Conservation (phyloP, 2,888 invertebrate species). For the Cephus pulcher region DNA sequence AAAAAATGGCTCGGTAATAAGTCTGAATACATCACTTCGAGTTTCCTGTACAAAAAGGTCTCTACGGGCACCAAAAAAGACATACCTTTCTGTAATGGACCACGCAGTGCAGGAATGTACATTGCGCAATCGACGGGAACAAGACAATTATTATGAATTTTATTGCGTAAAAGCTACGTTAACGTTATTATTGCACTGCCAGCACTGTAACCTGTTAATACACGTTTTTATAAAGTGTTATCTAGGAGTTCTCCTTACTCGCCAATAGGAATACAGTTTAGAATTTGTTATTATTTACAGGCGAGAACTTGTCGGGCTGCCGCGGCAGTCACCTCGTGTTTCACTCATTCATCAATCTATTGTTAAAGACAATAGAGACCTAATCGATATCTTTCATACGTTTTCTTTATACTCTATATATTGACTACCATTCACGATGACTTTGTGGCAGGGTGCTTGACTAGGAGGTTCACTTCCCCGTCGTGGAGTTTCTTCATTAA, state of each 20-base stretch:
- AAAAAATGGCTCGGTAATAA: background rate
- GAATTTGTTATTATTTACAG: background rate
- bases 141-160: background rate
- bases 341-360: background rate
- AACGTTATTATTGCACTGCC: slow-evolving; percentile 48
- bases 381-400: slow-evolving; percentile 5
- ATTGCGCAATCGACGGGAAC: background rate
- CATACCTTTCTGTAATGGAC: background rate
- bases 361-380: background rate
- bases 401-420: slow-evolving; percentile 14
- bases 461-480: slow-evolving; percentile 79
- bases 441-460: slow-evolving; percentile 68
- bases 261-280: background rate
- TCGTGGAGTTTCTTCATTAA: slow-evolving; percentile 90
- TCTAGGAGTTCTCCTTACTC: background rate
- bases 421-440: slow-evolving; percentile 59
- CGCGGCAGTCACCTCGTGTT: background rate
- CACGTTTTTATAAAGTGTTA: background rate
- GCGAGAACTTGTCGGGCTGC: background rate
- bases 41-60: background rate
- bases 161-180: background rate
- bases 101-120: background rate
- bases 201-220: slow-evolving; percentile 36
- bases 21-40: background rate
- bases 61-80: background rate